Evolutionary conservation across 2,888 invertebrate genomes (phyloP), one percentile per base, ranked within the genome.

Genomic region (Lasioglossum zephyrum): DNA sequence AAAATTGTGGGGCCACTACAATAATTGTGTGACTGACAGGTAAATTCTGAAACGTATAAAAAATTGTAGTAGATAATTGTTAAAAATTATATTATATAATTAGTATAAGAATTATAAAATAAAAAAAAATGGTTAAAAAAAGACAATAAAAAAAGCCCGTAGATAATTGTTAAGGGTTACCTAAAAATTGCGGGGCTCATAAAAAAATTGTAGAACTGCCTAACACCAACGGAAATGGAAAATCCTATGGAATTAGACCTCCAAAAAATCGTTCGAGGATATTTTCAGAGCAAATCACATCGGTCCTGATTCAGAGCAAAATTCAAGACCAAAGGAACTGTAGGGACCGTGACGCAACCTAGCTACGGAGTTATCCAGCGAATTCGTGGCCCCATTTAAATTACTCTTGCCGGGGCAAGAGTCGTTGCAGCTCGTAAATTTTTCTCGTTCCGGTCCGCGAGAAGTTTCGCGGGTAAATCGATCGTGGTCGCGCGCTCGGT

Each of bases 401-500:
- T 47, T 66, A 47, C 36, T 16, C 16, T 31, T 31, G 63, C 31
- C 31, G 26, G 13, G 16, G 26, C 39, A 66, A 60, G 84, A 31
- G 63, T 31, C 63, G 63, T 63, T 31, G 63, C 31, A 63, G 63
- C 41, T 73, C 79, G 57, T 57, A 70, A 69, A 70, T 87, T 86
- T 86, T 86, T 81, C 80, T 81, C 69, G 49, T 66, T 69, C 66
- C 49, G 49, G n/a, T 70, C 70, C 41, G 13, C 70, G 8, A 36
- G 57, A 85, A 76, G 57, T 77, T 49, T 4, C 69, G 39, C 66
- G 36, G 60, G 60, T 63, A 63, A 86, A 76, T 75, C 86, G 86
- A 86, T 86, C 81, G 73, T 16, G 60, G 70, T 36, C 77, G 79
- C 31, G 69, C 36, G 66, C 85, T 73, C 74, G 86, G 63, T 53